Evolutionary conservation across 2,797 vertebrate species (phyloP).

Genomic region (Channallabes apus): DNA sequence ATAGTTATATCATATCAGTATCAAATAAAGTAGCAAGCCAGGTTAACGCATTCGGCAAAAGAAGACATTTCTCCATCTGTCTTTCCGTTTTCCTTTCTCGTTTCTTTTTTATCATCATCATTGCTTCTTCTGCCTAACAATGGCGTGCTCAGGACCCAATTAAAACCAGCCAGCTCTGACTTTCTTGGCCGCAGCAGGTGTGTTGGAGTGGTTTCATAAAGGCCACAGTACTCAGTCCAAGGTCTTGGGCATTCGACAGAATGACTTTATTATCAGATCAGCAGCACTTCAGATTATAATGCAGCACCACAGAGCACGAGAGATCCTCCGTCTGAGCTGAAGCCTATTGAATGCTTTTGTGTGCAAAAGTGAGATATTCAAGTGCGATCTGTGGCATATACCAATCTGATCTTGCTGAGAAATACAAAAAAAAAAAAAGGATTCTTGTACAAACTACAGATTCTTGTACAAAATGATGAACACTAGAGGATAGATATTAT

Average conservation of each 20-base stretch:
- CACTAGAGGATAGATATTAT: background rate
- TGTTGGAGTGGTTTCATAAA: conserved; percentile 66
- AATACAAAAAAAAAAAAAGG: background rate
- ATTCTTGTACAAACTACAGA: background rate
- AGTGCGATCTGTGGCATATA: background rate
- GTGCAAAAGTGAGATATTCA: conserved; percentile 4
- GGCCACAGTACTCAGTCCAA: conserved; percentile 63
- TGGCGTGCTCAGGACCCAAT: conserved; percentile 67
- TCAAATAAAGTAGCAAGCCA: background rate
- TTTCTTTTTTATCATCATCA: background rate
- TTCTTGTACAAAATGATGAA: background rate
- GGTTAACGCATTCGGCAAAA: background rate
- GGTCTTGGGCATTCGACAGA: conserved; percentile 68
- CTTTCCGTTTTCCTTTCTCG: conserved; percentile 16
- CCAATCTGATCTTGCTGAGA: background rate
- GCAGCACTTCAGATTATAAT: conserved; percentile 40
- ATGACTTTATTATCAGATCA: conserved; percentile 75
- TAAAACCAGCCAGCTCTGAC: conserved; percentile 70
- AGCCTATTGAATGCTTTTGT: background rate
- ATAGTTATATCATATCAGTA: background rate
- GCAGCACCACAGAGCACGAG: conserved; percentile 17
- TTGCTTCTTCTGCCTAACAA: conserved; percentile 60
- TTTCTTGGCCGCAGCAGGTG: conserved; percentile 59
- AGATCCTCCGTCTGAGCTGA: background rate
- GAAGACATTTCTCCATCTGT: background rate